Base-by-base conservation (phyloP, 2,113 vertebrate genomes). In the Callocephalon fimbriatum region DNA sequence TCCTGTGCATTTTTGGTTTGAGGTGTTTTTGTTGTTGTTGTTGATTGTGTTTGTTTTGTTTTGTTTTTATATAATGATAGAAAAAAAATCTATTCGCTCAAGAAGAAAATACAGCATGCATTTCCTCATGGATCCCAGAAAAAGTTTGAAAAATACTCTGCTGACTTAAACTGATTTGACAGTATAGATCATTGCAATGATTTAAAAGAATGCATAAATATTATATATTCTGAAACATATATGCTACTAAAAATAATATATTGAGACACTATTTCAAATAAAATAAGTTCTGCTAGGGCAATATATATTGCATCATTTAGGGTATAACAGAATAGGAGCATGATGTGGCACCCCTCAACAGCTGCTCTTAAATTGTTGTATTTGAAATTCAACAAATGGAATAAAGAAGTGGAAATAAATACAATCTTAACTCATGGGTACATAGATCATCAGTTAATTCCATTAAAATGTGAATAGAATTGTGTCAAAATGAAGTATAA, bases 401-500 rank as follows among this genome's bases (percentile, higher is more conserved):
- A 90, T 80, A 68, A 87, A 92, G 22, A 93, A 92, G 44, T 70
- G 29, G 44, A 88, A 93, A 96, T 58, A 65, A 93, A 92, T 74
- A 77, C 12, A 67, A 63, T 59, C 21, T 75, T 86, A 86, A 92
- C 6, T 67, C 42, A 47, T 1, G 1, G 32, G 40, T 83, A 77
- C 67, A 95, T 29, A 86, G 42, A 83, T 92, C 67, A 86, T 31
- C 12, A 90, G 54, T 77, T 94, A 88, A 61, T 94, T 94, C 54
- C 45, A 80, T 74, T 88, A 88, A 95, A 95, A 90, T 71, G 37
- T 67, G 78, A 94, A 65, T 8, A 86, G 53, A 88, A 54, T 50
- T 86, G 35, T 80, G 82, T 67, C 75, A 95, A 93, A 93, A 96
- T 81, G 32, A 96, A 95, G 62, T 47, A 75, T 66, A 91, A 91